Evolutionary conservation across 1,140 invertebrate genomes (phyloP), one percentile per base, ranked within the genome.

Genomic region (Plutomurus gul): DNA sequence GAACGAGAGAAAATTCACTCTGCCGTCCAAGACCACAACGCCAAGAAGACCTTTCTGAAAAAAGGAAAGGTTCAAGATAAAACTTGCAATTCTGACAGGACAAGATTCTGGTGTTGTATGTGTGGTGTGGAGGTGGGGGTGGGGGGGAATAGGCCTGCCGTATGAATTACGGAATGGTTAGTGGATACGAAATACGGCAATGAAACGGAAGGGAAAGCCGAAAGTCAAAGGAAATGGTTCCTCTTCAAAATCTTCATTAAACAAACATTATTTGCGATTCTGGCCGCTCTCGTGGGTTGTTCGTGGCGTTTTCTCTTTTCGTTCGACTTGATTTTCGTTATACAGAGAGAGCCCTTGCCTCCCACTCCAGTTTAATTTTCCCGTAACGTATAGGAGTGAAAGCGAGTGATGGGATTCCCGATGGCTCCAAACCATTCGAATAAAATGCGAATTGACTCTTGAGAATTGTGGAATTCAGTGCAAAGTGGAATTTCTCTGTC

Each of bases 241-340:
- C 33, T 39, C 30, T 71, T 39, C n/a, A 71, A 71, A 71, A 71
- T 65, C 56, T 65, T 65, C 56, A 65, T 71, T 71, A 71, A 71
- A 39, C 65, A 39, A 71, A 71, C 65, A 71, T 71, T 71, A 71
- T 71, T 71, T 43, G 0, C 20, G 30, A 71, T 39, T 37, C 16
- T 11, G 30, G 8, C 56, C 11, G 27, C 27, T 65, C 46, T 49
- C 11, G 4, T 49, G 11, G 46, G 46, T 49, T 49, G n/a, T n/a
- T n/a, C n/a, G n/a, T n/a, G n/a, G n/a, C 20, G 46, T 49, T 20
- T 10, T 10, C 18, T 49, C 46, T 18, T 49, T 49, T 49, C n/a
- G 7, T 11, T 49, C 18, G 46, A 18, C 46, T 49, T 56, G 51
- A 7, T 11, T 56, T 56, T n/a, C n/a, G n/a, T n/a, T n/a, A n/a